Percentiles rank a stretch among this genome's conserved stretches.
These are phyloP conservation scores for Anhinga anhinga DNA, from an alignment of 2,113 vertebrate species.

Conservation along the genomic window DNA sequence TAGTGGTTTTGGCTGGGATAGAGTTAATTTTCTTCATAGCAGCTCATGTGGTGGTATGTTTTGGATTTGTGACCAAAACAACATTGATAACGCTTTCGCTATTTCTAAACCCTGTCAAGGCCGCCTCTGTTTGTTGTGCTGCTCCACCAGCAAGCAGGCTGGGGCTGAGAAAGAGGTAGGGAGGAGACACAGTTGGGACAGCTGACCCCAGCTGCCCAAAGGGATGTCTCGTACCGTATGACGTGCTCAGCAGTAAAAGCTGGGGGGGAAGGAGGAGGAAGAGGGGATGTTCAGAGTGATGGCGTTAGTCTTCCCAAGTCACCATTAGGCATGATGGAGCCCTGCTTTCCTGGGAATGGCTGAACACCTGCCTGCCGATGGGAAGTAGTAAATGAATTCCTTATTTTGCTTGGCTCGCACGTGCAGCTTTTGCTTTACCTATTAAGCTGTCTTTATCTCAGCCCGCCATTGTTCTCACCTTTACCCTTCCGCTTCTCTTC, in stretches of 20 bases:
- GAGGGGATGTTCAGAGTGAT: rapidly evolving
- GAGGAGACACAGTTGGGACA: neutral
- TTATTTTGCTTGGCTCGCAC: neutral
- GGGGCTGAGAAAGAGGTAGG: neutral
- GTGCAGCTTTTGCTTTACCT: neutral
- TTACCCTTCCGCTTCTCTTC: neutral
- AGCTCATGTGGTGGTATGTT: neutral
- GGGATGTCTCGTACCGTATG: rapidly evolving
- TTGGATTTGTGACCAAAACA: neutral
- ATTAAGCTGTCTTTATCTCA: neutral
- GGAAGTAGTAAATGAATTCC: neutral
- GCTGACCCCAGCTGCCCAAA: neutral
- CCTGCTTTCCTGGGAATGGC: neutral
- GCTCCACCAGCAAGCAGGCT: neutral
- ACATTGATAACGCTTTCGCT: neutral
- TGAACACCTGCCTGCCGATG: rapidly evolving
- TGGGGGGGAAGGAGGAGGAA: neutral
- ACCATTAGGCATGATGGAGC: rapidly evolving
- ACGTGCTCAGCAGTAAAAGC: neutral
- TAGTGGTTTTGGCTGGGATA: neutral
- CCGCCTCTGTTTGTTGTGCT: rapidly evolving
- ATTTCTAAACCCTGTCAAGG: neutral
- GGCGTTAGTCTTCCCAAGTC: neutral
- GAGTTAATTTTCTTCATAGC: neutral
- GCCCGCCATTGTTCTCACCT: neutral